Evolutionary conservation across 2,888 invertebrate genomes (phyloP).

Genomic region (Limnephilus marmoratus): DNA sequence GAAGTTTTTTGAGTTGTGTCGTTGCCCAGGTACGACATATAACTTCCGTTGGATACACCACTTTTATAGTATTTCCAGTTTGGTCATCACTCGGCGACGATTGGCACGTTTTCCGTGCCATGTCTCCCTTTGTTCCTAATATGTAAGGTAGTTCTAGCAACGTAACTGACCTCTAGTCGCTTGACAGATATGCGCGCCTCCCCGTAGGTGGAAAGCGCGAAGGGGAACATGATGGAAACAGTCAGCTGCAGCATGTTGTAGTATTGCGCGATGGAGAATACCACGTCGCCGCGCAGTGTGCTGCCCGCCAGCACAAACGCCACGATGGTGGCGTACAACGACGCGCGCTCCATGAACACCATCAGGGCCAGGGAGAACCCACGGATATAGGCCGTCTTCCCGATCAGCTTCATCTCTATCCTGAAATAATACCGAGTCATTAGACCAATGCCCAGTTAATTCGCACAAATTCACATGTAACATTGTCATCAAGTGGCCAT

Average conservation of each 20-base stretch:
- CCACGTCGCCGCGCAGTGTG: slow-evolving; percentile 79
- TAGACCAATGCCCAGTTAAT: background rate
- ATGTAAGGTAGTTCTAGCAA: background rate
- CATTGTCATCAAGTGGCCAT: background rate
- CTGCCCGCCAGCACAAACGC: slow-evolving; percentile 84
- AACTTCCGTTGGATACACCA: no score
- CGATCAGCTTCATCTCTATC: slow-evolving; percentile 73
- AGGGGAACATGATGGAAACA: slow-evolving; percentile 81
- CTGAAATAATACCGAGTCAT: slow-evolving; percentile 69
- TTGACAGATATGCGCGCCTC: slow-evolving; percentile 81
- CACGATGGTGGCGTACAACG: slow-evolving; percentile 87
- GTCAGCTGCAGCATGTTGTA: slow-evolving; percentile 84
- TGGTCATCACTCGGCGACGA: no score
- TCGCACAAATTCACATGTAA: no score
- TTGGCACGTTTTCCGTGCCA: no score
- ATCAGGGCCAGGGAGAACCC: slow-evolving; percentile 81
- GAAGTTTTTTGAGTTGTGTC: no score
- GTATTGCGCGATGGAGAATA: slow-evolving; percentile 87
- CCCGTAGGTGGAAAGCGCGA: slow-evolving; percentile 79
- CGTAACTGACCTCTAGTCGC: slow-evolving; percentile 78
- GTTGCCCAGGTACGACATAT: no score
- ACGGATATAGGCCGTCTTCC: slow-evolving; percentile 72
- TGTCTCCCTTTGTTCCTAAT: no score
- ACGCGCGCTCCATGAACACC: slow-evolving; percentile 91
- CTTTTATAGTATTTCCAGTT: no score